Conservation (phyloP, 1,140 invertebrate species). For the Drosophila kohkoa region DNA sequence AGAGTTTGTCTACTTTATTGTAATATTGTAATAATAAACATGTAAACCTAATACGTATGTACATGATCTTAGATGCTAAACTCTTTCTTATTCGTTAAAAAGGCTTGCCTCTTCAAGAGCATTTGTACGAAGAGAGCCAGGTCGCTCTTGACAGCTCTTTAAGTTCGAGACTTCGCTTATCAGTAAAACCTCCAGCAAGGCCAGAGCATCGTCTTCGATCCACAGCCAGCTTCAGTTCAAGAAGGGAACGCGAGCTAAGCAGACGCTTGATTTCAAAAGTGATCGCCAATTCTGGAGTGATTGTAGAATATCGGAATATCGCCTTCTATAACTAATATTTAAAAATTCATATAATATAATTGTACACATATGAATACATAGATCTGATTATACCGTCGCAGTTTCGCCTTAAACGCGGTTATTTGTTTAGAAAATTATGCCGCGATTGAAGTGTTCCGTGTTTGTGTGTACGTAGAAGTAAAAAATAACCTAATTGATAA, state of each 20-base stretch:
- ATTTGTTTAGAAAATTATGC: constrained; percentile 54
- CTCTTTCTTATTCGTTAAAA: neutral
- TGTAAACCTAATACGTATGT: constrained; percentile 37
- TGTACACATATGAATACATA: constrained; percentile 25
- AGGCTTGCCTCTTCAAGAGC: constrained; percentile 18
- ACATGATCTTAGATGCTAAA: too few relatives aligned
- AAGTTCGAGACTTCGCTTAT: constrained; percentile 56
- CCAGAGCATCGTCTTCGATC: constrained; percentile 48
- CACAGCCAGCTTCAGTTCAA: constrained; percentile 61
- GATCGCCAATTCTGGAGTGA: constrained; percentile 33
- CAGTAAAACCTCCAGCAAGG: constrained; percentile 67
- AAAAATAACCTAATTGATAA: constrained; percentile 75
- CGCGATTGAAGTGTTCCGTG: constrained; percentile 77
- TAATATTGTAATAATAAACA: constrained; percentile 41
- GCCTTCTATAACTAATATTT: constrained; percentile 53
- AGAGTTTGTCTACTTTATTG: constrained; percentile 49
- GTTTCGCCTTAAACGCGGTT: constrained; percentile 28
- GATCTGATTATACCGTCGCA: constrained; percentile 29
- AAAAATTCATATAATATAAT: constrained; percentile 39
- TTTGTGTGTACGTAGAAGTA: constrained; percentile 70
- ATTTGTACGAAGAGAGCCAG: constrained; percentile 1
- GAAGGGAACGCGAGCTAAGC: constrained; percentile 52
- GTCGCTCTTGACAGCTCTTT: constrained; percentile 40
- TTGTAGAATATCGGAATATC: constrained; percentile 45
- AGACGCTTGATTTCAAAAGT: constrained; percentile 49